A percentile compares a stretch with the other conserved stretches of the same genome.
Conservation (phyloP, 2,113 vertebrate species). For the Emberiza fucata region DNA sequence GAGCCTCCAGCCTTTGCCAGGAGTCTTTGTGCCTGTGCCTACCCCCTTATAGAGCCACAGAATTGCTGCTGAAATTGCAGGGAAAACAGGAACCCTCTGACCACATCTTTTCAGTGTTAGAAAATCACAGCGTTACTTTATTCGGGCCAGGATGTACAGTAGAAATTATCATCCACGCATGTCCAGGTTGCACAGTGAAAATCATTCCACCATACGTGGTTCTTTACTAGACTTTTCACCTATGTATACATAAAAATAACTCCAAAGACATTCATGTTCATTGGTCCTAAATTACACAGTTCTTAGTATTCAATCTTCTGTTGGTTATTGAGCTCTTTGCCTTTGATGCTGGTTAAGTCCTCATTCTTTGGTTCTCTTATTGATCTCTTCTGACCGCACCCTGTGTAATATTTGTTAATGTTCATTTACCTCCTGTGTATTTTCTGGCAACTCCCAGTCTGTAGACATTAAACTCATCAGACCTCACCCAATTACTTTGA, state of each 20-base stretch:
- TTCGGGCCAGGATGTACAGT: neutral
- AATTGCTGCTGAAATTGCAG: neutral
- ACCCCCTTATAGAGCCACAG: fast-evolving
- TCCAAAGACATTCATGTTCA: neutral
- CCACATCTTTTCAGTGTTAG: neutral
- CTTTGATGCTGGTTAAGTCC: neutral
- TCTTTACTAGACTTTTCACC: neutral
- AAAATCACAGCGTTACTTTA: neutral
- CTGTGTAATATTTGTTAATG: neutral
- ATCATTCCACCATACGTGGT: neutral
- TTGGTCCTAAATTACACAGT: neutral
- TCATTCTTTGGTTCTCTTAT: neutral
- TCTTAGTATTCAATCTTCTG: fast-evolving
- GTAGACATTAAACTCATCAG: neutral
- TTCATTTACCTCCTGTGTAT: neutral
- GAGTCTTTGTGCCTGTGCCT: too few relatives aligned
- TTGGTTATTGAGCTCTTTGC: neutral
- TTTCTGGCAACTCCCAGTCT: neutral
- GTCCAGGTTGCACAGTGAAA: fast-evolving
- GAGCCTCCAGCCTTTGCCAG: neutral
- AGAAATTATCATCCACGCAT: neutral
- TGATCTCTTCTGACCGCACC: neutral
- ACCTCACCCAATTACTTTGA: neutral
- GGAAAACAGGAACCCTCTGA: neutral
- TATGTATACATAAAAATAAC: neutral